Conservation (phyloP, 2,113 vertebrate species). For the mouse (Mus musculus) region GRCm39 chr5:5333001-5333500, state of each 20-base stretch:
- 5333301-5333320: not conserved
- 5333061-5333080: not conserved
- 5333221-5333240: conserved; percentile 6
- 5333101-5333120: not conserved
- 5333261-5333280: not conserved
- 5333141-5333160: not conserved
- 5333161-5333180: not conserved
- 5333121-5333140: not conserved
- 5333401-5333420: not conserved
- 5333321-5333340: not conserved
- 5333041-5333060: not conserved
- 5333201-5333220: not conserved
- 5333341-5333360: not conserved
- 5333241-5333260: not conserved
- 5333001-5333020: not conserved
- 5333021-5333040: not conserved
- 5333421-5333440: not conserved
- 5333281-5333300: not conserved
- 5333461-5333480: not conserved
- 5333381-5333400: not conserved
- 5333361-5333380: not conserved
- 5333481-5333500: not conserved
- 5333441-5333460: not conserved
- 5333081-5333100: not conserved
- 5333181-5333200: not conserved